Conservation (phyloP, 2,113 vertebrate species). For the Pelecanoides urinatrix region DNA sequence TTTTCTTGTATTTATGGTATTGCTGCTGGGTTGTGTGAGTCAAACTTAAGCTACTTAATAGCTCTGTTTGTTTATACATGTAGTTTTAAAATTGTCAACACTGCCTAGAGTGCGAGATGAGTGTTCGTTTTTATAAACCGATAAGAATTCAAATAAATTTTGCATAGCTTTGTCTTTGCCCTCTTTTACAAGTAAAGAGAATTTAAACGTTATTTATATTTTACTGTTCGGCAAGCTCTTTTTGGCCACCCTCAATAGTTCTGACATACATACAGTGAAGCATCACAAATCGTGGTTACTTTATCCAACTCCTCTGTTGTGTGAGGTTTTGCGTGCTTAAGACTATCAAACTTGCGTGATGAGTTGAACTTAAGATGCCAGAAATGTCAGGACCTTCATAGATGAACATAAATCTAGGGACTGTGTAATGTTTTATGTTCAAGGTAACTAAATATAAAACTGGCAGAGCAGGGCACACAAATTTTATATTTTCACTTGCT, state of each 20-base stretch:
- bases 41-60: not conserved
- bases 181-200: not conserved
- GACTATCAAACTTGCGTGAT: not conserved
- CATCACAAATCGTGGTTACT: not conserved
- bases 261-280: not conserved
- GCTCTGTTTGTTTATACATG: not conserved
- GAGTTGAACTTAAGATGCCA: not conserved
- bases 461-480: not conserved
- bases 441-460: not conserved
- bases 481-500: not conserved
- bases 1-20: not conserved
- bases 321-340: not conserved
- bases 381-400: not conserved
- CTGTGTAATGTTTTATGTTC: not conserved
- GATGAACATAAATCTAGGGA: not conserved
- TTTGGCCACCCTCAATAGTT: not conserved
- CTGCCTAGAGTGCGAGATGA: not conserved
- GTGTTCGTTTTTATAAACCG: not conserved
- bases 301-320: not conserved
- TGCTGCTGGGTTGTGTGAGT: not conserved
- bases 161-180: not conserved
- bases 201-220: not conserved
- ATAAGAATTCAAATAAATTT: not conserved
- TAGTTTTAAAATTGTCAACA: not conserved
- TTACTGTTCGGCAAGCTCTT: not conserved